Conservation (phyloP, 2,113 vertebrate genomes). For the Oreochromis niloticus region DNA sequence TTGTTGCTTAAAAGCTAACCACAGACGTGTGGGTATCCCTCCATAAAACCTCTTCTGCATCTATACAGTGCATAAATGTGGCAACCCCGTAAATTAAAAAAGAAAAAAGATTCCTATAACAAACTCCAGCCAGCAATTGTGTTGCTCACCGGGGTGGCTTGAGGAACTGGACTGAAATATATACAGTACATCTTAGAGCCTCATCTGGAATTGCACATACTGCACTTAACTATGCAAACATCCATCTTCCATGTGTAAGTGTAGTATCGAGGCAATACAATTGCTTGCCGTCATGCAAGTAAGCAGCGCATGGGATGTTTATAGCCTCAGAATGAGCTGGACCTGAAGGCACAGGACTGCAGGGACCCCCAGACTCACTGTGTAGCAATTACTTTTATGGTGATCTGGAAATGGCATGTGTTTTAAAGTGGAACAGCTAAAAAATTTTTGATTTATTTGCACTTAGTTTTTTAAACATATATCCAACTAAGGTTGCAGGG, state of each 20-base stretch:
- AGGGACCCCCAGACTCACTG: not conserved
- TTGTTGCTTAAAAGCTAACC: not conserved
- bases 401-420: not conserved
- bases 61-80: not conserved
- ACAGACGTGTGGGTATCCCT: not conserved
- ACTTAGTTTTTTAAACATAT: not conserved
- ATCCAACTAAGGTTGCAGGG: not conserved
- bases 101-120: not conserved
- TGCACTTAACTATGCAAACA: not conserved
- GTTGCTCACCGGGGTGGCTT: not conserved
- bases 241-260: not conserved
- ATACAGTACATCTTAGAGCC: not conserved
- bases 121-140: not conserved
- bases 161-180: not conserved
- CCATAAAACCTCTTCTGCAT: not conserved
- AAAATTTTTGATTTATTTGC: rapidly evolving
- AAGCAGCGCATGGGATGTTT: not conserved
- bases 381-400: not conserved
- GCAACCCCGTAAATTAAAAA: not conserved
- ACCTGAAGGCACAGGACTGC: not conserved
- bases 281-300: not conserved
- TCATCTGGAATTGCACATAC: not conserved
- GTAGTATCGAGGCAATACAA: not conserved
- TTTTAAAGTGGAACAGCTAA: not conserved
- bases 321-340: not conserved